These are phyloP conservation scores for Maconellicoccus hirsutus DNA, from an alignment of 1,140 invertebrate species.

Conservation along the genomic window DNA sequence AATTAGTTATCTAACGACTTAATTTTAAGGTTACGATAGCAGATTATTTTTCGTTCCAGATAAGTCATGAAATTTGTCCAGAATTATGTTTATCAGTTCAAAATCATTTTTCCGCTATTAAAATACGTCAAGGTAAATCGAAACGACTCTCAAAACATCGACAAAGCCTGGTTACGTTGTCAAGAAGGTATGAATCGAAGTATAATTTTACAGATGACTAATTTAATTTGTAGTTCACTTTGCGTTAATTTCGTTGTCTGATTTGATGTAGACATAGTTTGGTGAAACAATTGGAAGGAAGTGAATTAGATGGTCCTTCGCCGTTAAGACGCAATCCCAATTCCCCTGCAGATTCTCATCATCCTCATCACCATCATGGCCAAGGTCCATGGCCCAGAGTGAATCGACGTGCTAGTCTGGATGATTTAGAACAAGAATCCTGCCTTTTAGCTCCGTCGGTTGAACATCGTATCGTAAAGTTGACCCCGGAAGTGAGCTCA, in stretches of 20 bases:
- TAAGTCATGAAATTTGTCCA: constrained; percentile 68
- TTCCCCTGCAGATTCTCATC: constrained; percentile 24
- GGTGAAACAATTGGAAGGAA: constrained; percentile 57
- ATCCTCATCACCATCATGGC: constrained; percentile 25
- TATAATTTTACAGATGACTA: background rate
- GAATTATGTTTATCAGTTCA: constrained; percentile 67
- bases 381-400: constrained; percentile 37
- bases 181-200: constrained; percentile 43
- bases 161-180: constrained; percentile 67
- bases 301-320: constrained; percentile 52
- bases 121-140: constrained; percentile 55
- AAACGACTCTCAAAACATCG: constrained; percentile 63
- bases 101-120: constrained; percentile 79
- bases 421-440: constrained; percentile 61
- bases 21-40: no score
- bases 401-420: constrained; percentile 55
- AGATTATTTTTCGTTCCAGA: constrained; percentile 41
- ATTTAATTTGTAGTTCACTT: background rate
- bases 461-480: constrained; percentile 61
- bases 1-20: background rate
- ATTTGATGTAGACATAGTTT: constrained; percentile 48
- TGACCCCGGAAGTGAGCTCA: constrained; percentile 45
- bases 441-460: constrained; percentile 60
- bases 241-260: constrained; percentile 22
- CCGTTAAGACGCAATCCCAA: constrained; percentile 42